phyloP scores from a whole-genome alignment of 2,797 vertebrate species.

The Microctenopoma steveboyesi region DNA sequence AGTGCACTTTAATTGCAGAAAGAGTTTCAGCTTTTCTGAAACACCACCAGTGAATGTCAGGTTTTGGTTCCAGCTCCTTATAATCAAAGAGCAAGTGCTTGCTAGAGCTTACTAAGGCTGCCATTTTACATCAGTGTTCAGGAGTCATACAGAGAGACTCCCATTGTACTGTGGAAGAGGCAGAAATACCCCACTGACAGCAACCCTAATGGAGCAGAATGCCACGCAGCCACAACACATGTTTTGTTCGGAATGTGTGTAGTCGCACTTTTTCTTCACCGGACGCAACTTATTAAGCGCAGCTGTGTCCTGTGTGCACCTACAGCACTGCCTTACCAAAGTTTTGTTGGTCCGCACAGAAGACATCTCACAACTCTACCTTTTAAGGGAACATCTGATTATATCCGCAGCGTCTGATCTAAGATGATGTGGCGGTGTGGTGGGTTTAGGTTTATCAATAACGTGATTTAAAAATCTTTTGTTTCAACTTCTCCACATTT shows the following conservation, averaged over 20 bases:
- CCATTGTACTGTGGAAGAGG: constrained; percentile 27
- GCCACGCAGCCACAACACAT: constrained; percentile 14
- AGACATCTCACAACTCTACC: too few species aligned
- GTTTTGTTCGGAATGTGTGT: constrained; percentile 16
- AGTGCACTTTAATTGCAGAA: constrained; percentile 5
- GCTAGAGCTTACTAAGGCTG: constrained; percentile 16
- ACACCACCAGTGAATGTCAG: constrained; percentile 8
- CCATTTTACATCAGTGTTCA: constrained; percentile 30
- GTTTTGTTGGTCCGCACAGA: too few species aligned
- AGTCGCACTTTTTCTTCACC: constrained; percentile 9
- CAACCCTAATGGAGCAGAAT: constrained; percentile 36
- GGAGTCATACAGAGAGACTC: constrained; percentile 24
- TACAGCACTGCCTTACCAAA: background rate
- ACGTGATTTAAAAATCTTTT: too few species aligned
- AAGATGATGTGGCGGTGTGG: too few species aligned
- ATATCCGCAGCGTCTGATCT: too few species aligned
- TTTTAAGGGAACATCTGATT: too few species aligned
- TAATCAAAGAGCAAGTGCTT: constrained; percentile 16
- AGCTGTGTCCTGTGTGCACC: constrained; percentile 21
- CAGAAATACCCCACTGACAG: constrained; percentile 33
- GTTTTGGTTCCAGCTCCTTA: constrained; percentile 28
- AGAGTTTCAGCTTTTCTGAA: background rate
- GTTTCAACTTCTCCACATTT: too few species aligned
- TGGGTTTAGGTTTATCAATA: too few species aligned
- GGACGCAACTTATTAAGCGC: constrained; percentile 13